Conservation (phyloP, 2,888 invertebrate genomes). For the Torymus auratus region DNA sequence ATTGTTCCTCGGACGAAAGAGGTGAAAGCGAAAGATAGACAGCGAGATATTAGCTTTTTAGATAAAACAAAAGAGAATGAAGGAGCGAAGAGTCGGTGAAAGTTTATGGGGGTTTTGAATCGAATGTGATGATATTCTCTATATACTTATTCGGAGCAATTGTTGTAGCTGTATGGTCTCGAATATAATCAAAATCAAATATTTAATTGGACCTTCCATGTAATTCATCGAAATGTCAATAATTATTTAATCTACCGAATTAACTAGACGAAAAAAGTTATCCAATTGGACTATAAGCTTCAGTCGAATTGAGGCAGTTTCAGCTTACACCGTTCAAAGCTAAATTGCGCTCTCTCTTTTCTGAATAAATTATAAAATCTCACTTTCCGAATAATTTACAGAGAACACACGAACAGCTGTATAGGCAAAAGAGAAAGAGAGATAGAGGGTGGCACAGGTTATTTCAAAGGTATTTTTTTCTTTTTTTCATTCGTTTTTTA, state of each 20-base stretch:
- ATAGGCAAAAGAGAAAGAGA: constrained; percentile 3
- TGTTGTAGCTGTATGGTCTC: not conserved
- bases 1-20: constrained; percentile 40
- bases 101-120: constrained; percentile 26
- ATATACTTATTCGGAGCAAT: constrained; percentile 22
- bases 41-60: constrained; percentile 38
- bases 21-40: constrained; percentile 38
- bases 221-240: too few relatives aligned
- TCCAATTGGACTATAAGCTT: too few relatives aligned
- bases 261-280: too few relatives aligned
- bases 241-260: too few relatives aligned
- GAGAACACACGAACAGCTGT: not conserved
- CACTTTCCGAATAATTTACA: constrained; percentile 14
- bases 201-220: not conserved
- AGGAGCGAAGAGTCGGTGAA: not conserved
- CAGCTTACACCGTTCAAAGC: too few relatives aligned
- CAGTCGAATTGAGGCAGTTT: too few relatives aligned
- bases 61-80: constrained; percentile 3
- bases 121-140: constrained; percentile 23
- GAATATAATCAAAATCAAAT: not conserved
- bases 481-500: constrained; percentile 32
- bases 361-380: not conserved
- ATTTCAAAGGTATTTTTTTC: constrained; percentile 13
- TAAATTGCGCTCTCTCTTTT: not conserved
- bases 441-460: not conserved